phyloP scores from a whole-genome alignment of 30 jellyfish, hydroid and myxozoan genomes.

The Phacellophora camtschatica region DNA sequence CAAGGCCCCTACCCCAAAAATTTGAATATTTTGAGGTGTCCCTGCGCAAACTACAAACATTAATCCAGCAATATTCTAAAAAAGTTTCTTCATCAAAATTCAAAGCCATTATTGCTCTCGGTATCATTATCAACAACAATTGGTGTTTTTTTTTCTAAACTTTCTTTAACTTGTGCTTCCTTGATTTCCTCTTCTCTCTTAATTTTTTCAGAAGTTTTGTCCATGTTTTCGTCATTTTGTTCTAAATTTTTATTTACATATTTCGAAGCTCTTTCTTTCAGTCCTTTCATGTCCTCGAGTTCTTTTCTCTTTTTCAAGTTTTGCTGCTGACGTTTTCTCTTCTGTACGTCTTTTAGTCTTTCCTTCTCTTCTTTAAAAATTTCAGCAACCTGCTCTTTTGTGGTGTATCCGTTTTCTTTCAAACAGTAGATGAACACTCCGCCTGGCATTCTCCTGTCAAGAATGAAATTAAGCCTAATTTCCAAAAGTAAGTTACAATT shows the following conservation, averaged over 20 bases:
- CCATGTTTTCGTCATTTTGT: background rate
- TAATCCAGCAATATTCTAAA: too few relatives aligned
- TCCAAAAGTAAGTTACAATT: too few relatives aligned
- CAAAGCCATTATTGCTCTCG: background rate
- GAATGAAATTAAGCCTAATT: too few relatives aligned
- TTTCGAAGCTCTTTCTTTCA: conserved; percentile 19
- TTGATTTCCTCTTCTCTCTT: background rate
- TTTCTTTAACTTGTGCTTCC: background rate
- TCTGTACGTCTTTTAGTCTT: conserved; percentile 22
- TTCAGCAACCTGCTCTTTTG: conserved; percentile 64
- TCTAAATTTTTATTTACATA: conserved; percentile 11
- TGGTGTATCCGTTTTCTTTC: conserved; percentile 80
- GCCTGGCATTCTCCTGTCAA: conserved; percentile 81
- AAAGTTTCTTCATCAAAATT: too few relatives aligned
- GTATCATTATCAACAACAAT: too few relatives aligned
- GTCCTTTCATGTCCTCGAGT: background rate
- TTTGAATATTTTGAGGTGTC: too few relatives aligned
- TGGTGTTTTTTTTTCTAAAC: too few relatives aligned
- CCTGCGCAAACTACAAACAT: too few relatives aligned
- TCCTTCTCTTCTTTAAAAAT: conserved; percentile 84
- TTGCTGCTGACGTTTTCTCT: conserved; percentile 31
- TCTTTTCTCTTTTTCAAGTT: conserved; percentile 32
- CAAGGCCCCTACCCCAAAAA: too few relatives aligned
- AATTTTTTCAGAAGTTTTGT: background rate
- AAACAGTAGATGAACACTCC: conserved; percentile 77